Evolutionary conservation across 2,113 vertebrate genomes (phyloP).

Genomic region (Phrynosoma platyrhinos): DNA sequence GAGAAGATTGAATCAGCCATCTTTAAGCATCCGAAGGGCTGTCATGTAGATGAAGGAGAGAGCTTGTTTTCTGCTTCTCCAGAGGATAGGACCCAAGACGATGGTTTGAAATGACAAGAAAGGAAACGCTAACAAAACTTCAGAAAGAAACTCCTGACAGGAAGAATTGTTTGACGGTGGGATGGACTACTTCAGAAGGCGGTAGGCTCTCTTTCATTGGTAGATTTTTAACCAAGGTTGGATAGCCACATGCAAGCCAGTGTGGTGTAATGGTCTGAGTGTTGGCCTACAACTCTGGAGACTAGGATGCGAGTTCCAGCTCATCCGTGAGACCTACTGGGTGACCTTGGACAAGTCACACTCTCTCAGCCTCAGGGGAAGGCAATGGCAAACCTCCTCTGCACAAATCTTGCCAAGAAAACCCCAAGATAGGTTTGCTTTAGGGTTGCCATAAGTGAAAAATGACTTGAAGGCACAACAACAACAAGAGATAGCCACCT

Average conservation of each 20-base stretch:
- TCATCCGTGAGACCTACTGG: too few species aligned
- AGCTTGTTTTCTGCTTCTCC: background rate
- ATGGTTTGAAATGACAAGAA: background rate
- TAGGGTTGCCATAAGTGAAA: too few species aligned
- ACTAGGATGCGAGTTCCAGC: too few species aligned
- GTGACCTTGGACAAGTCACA: too few species aligned
- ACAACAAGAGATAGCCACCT: background rate
- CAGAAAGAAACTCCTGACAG: background rate
- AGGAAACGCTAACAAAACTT: background rate
- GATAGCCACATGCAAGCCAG: too few species aligned
- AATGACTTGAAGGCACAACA: too few species aligned
- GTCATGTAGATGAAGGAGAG: background rate
- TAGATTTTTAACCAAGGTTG: background rate
- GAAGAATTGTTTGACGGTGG: background rate
- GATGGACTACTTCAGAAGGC: background rate
- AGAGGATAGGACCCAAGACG: background rate
- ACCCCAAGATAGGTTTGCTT: too few species aligned
- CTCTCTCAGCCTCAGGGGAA: too few species aligned
- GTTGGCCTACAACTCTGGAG: too few species aligned
- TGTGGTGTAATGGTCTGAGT: too few species aligned
- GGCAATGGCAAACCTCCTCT: too few species aligned
- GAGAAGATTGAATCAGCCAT: background rate
- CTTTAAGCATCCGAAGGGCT: background rate
- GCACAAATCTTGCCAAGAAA: too few species aligned
- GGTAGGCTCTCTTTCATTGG: background rate